Evolutionary conservation across 2,113 vertebrate genomes (phyloP).

Genomic region (Scortum barcoo): DNA sequence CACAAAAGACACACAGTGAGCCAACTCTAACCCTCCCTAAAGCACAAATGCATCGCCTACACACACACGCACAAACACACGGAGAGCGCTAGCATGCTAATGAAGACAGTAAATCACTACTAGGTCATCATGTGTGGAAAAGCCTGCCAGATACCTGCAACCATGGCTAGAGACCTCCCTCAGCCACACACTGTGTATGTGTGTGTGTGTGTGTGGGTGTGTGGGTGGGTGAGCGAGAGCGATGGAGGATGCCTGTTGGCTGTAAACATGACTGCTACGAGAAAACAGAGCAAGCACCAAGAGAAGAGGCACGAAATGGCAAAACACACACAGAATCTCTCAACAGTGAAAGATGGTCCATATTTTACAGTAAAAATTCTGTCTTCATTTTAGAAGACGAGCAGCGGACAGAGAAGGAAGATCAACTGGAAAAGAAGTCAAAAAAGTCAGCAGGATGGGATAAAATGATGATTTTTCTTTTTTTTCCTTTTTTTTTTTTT

Average conservation of each 20-base stretch:
- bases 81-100: constrained; percentile 73
- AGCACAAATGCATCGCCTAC: constrained; percentile 69
- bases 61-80: constrained; percentile 52
- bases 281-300: constrained; percentile 48
- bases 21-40: constrained; percentile 68
- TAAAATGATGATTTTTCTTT: background rate
- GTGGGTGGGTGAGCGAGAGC: constrained; percentile 58
- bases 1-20: constrained; percentile 64
- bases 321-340: constrained; percentile 16
- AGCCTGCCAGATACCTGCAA: constrained; percentile 84
- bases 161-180: constrained; percentile 78
- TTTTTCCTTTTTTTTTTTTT: background rate
- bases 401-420: background rate
- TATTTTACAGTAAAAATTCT: background rate
- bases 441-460: background rate
- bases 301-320: constrained; percentile 43
- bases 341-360: background rate
- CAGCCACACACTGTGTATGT: constrained; percentile 57
- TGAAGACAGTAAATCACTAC: constrained; percentile 86
- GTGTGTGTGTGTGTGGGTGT: constrained; percentile 39
- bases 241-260: constrained; percentile 76
- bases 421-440: background rate
- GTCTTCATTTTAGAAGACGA: background rate
- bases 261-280: constrained; percentile 63
- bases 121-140: constrained; percentile 85